These are phyloP conservation scores for Eurois occulta DNA, from an alignment of 2,888 invertebrate species.

Conservation along the genomic window DNA sequence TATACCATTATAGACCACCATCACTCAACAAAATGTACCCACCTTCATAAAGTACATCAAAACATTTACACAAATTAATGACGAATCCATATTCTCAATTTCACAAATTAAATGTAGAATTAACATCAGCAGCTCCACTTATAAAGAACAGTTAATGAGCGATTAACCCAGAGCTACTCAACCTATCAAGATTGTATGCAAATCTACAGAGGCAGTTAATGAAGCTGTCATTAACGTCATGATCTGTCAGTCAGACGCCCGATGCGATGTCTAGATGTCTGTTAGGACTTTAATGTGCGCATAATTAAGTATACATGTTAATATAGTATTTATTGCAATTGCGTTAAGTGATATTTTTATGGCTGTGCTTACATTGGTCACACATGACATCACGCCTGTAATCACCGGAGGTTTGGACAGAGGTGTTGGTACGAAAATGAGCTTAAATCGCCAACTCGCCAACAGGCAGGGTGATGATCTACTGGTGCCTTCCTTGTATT, in stretches of 20 bases:
- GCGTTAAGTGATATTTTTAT: neutral
- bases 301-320: constrained; percentile 5
- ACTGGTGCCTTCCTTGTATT: no score
- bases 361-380: neutral
- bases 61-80: neutral
- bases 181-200: constrained; percentile 3
- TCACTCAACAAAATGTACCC: neutral
- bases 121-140: neutral
- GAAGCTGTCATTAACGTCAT: constrained; percentile 40
- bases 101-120: constrained; percentile 3
- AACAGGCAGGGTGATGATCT: no score
- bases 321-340: neutral
- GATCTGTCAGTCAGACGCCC: constrained; percentile 15
- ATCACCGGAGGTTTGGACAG: neutral
- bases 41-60: neutral
- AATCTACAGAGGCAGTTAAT: constrained; percentile 19
- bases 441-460: no score
- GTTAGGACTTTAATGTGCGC: neutral
- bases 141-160: neutral
- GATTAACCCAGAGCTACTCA: constrained; percentile 1
- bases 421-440: neutral
- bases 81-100: constrained; percentile 8
- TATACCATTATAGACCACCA: neutral
- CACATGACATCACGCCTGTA: neutral
- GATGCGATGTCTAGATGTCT: neutral